Conservation (phyloP, 2,113 vertebrate species). For the Anarhynchus alexandrinus region DNA sequence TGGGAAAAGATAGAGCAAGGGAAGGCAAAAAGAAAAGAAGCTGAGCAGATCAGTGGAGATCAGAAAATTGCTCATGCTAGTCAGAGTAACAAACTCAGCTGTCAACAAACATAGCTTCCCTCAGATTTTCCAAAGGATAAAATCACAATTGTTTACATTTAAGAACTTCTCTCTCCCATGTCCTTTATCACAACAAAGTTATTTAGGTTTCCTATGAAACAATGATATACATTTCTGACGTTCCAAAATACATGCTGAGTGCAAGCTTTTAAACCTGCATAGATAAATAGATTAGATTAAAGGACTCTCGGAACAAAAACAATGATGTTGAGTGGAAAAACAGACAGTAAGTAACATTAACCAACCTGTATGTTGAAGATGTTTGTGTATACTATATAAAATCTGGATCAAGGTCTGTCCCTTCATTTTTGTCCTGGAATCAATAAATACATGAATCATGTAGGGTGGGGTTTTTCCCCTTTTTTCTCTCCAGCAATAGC, state of each 20-base stretch:
- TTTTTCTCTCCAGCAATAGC: background rate
- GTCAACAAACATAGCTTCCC: background rate
- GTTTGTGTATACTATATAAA: background rate
- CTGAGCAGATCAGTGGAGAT: background rate
- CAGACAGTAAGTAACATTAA: background rate
- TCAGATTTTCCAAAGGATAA: background rate
- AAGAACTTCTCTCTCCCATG: constrained; percentile 40
- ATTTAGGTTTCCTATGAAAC: background rate
- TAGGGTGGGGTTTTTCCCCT: too few species aligned
- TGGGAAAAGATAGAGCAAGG: background rate
- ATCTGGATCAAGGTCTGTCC: background rate
- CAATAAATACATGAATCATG: background rate
- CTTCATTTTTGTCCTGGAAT: background rate
- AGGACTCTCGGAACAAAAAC: background rate
- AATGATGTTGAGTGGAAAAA: constrained; percentile 2
- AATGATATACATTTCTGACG: background rate
- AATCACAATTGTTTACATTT: constrained; percentile 26
- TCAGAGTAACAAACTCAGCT: background rate
- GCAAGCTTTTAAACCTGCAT: constrained; percentile 26
- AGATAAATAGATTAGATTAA: constrained; percentile 55
- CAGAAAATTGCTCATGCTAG: background rate
- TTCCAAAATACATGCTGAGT: constrained; percentile 31
- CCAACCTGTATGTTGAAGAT: background rate
- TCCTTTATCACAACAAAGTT: constrained; percentile 37
- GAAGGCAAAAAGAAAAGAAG: background rate